Base-by-base conservation (phyloP, 2,797 vertebrate genomes). In the Pipistrellus pygmaeus region DNA sequence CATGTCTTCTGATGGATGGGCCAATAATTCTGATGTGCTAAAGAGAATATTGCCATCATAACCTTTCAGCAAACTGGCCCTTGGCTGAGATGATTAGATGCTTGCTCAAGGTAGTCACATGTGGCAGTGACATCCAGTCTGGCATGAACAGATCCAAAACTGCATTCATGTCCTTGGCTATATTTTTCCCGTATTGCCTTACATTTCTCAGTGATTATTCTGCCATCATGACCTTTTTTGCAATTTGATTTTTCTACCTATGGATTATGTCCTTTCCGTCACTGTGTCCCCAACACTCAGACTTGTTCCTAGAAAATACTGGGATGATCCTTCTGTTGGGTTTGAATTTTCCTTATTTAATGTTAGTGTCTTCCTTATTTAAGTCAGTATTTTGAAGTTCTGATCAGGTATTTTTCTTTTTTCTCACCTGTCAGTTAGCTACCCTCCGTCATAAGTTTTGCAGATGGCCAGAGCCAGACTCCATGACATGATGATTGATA, bases 181-280 rank as follows among this genome's bases (percentile, higher is more conserved):
- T 14, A 17, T 60, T 60, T 93, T 77, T 89, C 38, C 92, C 92
- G 35, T 41, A 4, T 51, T 89, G 75, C 21, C 44, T 93, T 77
- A 1, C 10, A 27, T 55, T 80, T 71, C 66, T 38, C 27, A 41
- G 71, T 5, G 75, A 84, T 95, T 85, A 46, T 18, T 57, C 8
- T 88, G 73, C 46, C 78, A 44, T 69, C 75, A 32, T 66, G 32
- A 75, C 38, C n/a, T 89, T 69, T 69, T 57, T 23, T 32, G 1
- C 23, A 80, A n/a, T 30, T 91, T 90, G 35, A 86, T 82, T 68
- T 75, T 91, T 25, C 10, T 90, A 21, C 14, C 41, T 41, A 41
- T 60, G 51, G 25, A 53, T 57, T 13, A 7, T 48, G n/a, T 41
- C 15, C 87, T 69, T 66, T 75, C 60, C 3, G 0, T 51, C 15